These are phyloP conservation scores for Aromia moschata DNA, from an alignment of 2,888 invertebrate species.

Conservation along the genomic window DNA sequence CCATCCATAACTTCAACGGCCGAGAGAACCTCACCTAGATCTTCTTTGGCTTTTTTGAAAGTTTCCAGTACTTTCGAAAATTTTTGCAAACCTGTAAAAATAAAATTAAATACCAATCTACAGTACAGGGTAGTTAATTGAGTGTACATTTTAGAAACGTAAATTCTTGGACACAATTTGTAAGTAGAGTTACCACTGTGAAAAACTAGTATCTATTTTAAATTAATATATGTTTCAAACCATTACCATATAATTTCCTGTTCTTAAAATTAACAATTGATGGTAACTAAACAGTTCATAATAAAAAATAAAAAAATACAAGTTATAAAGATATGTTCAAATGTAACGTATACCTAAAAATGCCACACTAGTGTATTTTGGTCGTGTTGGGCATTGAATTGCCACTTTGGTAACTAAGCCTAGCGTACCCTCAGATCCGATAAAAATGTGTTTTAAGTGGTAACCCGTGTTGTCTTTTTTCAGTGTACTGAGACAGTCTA, in stretches of 20 bases:
- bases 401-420: conserved; percentile 93
- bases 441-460: conserved; percentile 94
- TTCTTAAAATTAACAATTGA: no score
- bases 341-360: conserved; percentile 49
- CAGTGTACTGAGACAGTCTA: conserved; percentile 84
- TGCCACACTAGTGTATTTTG: conserved; percentile 63
- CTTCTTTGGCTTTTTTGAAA: conserved; percentile 75
- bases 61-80: conserved; percentile 83
- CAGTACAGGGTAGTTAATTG: no score
- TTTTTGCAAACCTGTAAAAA: conserved; percentile 72
- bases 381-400: conserved; percentile 85
- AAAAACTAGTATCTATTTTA: no score
- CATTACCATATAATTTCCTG: no score
- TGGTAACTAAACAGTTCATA: no score
- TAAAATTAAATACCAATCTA: no score
- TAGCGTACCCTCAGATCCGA: conserved; percentile 96
- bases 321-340: no score
- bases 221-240: no score
- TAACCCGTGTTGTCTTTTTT: conserved; percentile 98
- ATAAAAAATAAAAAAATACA: no score
- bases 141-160: no score
- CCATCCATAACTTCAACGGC: conserved; percentile 95
- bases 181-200: no score
- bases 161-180: no score
- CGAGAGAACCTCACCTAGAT: conserved; percentile 89